Percentiles rank a stretch among this genome's conserved stretches.
These are phyloP conservation scores for Drosophila baimaii DNA, from an alignment of 1,140 invertebrate species.

Conservation along the genomic window DNA sequence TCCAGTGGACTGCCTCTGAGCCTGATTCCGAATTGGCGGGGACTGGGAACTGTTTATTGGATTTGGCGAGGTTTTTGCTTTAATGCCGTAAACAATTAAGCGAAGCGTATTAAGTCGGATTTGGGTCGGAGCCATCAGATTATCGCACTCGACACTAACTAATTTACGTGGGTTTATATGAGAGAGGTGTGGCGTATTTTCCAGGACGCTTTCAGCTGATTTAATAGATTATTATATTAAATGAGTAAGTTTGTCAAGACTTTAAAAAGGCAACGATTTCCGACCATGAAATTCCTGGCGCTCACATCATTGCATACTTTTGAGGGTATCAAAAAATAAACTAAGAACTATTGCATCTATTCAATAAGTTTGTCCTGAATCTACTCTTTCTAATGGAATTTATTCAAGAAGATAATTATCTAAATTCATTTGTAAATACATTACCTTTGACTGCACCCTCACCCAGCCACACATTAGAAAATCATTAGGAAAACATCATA, in stretches of 20 bases:
- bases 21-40: slow-evolving; percentile 24
- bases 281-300: too few relatives aligned
- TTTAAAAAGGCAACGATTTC: too few relatives aligned
- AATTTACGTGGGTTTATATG: slow-evolving; percentile 56
- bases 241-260: too few relatives aligned
- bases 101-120: slow-evolving; percentile 79
- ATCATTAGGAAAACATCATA: slow-evolving; percentile 74
- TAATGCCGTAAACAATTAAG: slow-evolving; percentile 83
- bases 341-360: background rate
- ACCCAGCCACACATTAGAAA: slow-evolving; percentile 30
- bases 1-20: slow-evolving; percentile 11
- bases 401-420: background rate
- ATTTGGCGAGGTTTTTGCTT: slow-evolving; percentile 78
- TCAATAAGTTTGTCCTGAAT: background rate
- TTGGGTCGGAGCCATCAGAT: slow-evolving; percentile 47
- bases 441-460: background rate
- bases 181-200: background rate
- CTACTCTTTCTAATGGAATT: background rate
- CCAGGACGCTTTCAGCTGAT: slow-evolving; percentile 1
- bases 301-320: background rate
- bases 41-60: slow-evolving; percentile 66
- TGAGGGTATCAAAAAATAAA: background rate
- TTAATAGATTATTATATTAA: slow-evolving; percentile 1
- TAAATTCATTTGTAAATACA: background rate
- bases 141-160: slow-evolving; percentile 55